Percentiles rank a stretch among this genome's conserved stretches.
These are phyloP conservation scores for Chrysolina haemoptera DNA, from an alignment of 2,888 invertebrate species.

Conservation along the genomic window DNA sequence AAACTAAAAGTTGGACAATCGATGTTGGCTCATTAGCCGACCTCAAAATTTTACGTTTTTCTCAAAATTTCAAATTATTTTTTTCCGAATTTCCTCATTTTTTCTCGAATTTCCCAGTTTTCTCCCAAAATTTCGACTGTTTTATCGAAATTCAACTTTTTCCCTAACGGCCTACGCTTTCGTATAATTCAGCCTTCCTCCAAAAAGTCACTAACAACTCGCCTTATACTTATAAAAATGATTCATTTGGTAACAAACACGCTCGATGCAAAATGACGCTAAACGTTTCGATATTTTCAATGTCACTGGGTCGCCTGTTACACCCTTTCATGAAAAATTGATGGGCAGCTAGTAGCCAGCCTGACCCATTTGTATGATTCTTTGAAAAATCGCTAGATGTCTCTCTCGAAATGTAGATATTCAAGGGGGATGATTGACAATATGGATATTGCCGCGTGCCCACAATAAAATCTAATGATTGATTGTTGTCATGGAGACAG, in stretches of 20 bases:
- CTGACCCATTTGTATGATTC: conserved; percentile 34
- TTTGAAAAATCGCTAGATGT: conserved; percentile 35
- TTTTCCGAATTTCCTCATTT: no score
- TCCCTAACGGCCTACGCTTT: no score
- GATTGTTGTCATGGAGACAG: conserved; percentile 61
- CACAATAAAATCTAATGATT: conserved; percentile 48
- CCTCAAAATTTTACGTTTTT: no score
- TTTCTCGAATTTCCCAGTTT: no score
- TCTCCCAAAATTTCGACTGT: no score
- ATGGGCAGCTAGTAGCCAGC: background rate
- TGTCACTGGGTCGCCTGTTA: background rate
- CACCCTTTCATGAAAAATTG: conserved; percentile 10
- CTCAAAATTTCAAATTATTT: no score
- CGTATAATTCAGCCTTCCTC: no score
- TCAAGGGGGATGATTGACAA: conserved; percentile 34
- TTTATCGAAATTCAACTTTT: no score
- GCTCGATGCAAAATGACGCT: background rate
- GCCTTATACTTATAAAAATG: no score
- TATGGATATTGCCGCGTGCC: conserved; percentile 27
- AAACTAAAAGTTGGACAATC: no score
- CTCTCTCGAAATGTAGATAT: conserved; percentile 30
- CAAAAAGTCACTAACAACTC: no score
- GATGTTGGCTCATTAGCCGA: no score
- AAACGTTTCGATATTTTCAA: conserved; percentile 7
- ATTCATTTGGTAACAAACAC: background rate